Evolutionary conservation across 2,113 vertebrate species (phyloP).

Genomic region (Tragelaphus imberbis): DNA sequence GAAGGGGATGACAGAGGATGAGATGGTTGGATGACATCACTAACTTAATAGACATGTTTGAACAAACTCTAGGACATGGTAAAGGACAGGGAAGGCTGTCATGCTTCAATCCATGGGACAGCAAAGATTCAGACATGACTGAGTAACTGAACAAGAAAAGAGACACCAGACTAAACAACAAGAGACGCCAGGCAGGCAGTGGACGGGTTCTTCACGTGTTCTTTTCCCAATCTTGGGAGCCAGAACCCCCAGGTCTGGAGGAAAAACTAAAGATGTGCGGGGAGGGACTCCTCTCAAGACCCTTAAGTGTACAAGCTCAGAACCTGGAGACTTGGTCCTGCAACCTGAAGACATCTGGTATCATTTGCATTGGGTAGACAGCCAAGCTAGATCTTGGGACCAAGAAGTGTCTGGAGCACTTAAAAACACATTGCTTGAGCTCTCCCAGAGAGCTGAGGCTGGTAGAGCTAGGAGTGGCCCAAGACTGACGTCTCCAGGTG

Average conservation of each 20-base stretch:
- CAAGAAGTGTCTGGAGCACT: neutral
- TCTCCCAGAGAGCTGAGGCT: neutral
- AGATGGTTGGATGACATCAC: too few species aligned
- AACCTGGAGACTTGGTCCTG: neutral
- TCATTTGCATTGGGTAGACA: neutral
- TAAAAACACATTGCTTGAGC: neutral
- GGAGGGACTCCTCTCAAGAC: neutral
- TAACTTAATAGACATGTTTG: too few species aligned
- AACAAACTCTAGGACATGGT: too few species aligned
- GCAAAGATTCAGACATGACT: too few species aligned
- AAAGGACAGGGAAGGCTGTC: too few species aligned
- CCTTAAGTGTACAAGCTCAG: fast-evolving
- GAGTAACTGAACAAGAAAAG: too few species aligned
- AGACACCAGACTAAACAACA: too few species aligned
- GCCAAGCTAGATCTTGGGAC: neutral
- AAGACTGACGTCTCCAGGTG: neutral
- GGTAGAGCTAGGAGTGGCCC: neutral
- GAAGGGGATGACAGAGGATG: too few species aligned
- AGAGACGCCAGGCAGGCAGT: fast-evolving
- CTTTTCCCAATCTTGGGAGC: neutral
- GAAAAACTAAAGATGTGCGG: neutral
- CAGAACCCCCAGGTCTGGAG: neutral
- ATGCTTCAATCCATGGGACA: too few species aligned
- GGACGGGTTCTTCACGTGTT: fast-evolving
- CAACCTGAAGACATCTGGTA: neutral